phyloP scores from a whole-genome alignment of 2,797 vertebrate genomes.

The Siniperca undulata region DNA sequence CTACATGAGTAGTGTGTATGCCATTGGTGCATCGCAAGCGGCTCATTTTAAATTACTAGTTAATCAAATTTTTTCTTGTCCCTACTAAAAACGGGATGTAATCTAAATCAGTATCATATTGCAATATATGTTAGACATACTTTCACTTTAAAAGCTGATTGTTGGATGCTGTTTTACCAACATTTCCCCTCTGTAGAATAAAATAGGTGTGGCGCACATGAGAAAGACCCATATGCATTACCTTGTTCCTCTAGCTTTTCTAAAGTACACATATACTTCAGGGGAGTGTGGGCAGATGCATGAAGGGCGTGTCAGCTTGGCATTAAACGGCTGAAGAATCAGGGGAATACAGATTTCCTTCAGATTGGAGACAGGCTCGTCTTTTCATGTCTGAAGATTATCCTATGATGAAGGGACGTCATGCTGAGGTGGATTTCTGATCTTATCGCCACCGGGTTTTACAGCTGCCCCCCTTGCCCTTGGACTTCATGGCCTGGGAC shows the following conservation, averaged over 20 bases:
- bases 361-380: slow-evolving; percentile 67
- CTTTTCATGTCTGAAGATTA: slow-evolving; percentile 81
- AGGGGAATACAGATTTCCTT: slow-evolving; percentile 72
- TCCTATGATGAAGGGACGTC: slow-evolving; percentile 73
- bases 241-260: slow-evolving; percentile 57
- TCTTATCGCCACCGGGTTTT: slow-evolving; percentile 68
- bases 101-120: slow-evolving; percentile 39
- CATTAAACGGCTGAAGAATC: slow-evolving; percentile 62
- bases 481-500: slow-evolving; percentile 59
- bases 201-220: slow-evolving; percentile 48
- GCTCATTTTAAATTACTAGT: slow-evolving; percentile 50
- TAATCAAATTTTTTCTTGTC: slow-evolving; percentile 35
- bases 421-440: slow-evolving; percentile 72
- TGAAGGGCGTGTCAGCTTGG: slow-evolving; percentile 70
- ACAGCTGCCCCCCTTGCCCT: slow-evolving; percentile 64
- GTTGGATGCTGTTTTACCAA: not conserved
- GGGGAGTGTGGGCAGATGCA: slow-evolving; percentile 48
- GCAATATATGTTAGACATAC: slow-evolving; percentile 11
- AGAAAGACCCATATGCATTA: slow-evolving; percentile 42
- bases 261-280: slow-evolving; percentile 57
- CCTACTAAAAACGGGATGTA: slow-evolving; percentile 16
- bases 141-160: slow-evolving; percentile 13
- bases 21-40: slow-evolving; percentile 17
- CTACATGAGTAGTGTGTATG: slow-evolving; percentile 25
- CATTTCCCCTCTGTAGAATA: slow-evolving; percentile 5